A percentile compares a stretch with the other conserved stretches of the same genome.
These are phyloP conservation scores for Falcaria lacertinaria DNA, from an alignment of 2,888 invertebrate species.

Conservation along the genomic window DNA sequence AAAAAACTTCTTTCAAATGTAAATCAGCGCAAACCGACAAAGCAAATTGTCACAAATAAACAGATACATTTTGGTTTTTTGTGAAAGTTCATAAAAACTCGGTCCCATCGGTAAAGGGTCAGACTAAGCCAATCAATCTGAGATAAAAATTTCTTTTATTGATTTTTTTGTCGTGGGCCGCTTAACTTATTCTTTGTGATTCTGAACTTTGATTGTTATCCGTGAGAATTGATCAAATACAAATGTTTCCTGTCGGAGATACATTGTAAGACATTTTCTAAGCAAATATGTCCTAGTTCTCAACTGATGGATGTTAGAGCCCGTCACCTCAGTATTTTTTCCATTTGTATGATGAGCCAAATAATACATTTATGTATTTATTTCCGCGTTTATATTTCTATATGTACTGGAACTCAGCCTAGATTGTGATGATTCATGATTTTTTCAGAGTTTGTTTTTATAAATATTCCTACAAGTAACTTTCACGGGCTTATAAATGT, in stretches of 20 bases:
- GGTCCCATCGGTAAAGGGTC: slow-evolving; percentile 69
- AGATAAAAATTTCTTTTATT: slow-evolving; percentile 69
- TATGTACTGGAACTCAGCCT: no score
- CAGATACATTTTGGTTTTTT: slow-evolving; percentile 74
- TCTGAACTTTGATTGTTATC: slow-evolving; percentile 63
- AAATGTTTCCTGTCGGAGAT: slow-evolving; percentile 36
- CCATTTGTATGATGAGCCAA: no score
- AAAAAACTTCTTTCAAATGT: slow-evolving; percentile 75
- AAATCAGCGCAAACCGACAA: slow-evolving; percentile 77
- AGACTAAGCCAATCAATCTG: slow-evolving; percentile 76
- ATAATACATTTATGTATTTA: no score
- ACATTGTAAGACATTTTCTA: slow-evolving; percentile 3
- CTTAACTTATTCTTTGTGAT: slow-evolving; percentile 48
- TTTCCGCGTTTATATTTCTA: no score
- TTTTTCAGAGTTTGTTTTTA: no score
- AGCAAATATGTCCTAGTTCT: not conserved
- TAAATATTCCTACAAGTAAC: no score
- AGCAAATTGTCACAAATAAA: slow-evolving; percentile 81
- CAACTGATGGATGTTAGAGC: not conserved
- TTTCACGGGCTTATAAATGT: no score
- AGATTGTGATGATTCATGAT: no score
- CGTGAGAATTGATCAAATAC: slow-evolving; percentile 55
- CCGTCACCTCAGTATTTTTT: no score
- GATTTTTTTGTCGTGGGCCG: slow-evolving; percentile 52
- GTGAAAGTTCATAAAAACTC: slow-evolving; percentile 66